Evolutionary conservation across 2,888 invertebrate species (phyloP).

Genomic region (Lithophane socia): DNA sequence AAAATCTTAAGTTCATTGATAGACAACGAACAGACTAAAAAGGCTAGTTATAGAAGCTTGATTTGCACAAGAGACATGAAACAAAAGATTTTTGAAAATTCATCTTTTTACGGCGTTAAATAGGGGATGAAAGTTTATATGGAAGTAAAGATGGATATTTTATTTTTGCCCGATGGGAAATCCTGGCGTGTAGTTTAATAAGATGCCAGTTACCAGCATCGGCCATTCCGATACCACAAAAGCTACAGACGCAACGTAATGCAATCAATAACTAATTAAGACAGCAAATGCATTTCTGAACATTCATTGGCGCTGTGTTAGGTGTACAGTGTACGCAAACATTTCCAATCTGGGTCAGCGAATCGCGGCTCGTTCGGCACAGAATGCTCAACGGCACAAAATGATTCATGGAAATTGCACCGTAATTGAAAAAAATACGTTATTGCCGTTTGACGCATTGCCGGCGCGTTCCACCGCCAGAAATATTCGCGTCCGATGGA

Average conservation of each 20-base stretch:
- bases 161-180: no score
- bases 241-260: background rate
- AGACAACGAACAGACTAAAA: background rate
- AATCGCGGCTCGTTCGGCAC: conserved; percentile 74
- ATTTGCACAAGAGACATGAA: background rate
- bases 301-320: conserved; percentile 77
- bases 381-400: conserved; percentile 81
- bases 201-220: background rate
- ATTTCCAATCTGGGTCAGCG: conserved; percentile 84
- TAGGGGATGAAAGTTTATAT: no score
- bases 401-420: conserved; percentile 89
- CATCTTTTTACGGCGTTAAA: no score
- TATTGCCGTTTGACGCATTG: conserved; percentile 88
- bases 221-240: background rate
- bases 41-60: background rate
- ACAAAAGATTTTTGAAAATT: no score
- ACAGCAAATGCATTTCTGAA: conserved; percentile 67
- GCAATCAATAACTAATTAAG: conserved; percentile 64
- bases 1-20: background rate
- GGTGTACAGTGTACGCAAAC: conserved; percentile 83
- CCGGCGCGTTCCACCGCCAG: conserved; percentile 75
- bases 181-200: background rate
- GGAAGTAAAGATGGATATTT: no score
- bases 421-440: conserved; percentile 89
- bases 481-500: conserved; percentile 72